Evolutionary conservation across 2,797 vertebrate genomes (phyloP).

Genomic region (Sitta carolinensis): DNA sequence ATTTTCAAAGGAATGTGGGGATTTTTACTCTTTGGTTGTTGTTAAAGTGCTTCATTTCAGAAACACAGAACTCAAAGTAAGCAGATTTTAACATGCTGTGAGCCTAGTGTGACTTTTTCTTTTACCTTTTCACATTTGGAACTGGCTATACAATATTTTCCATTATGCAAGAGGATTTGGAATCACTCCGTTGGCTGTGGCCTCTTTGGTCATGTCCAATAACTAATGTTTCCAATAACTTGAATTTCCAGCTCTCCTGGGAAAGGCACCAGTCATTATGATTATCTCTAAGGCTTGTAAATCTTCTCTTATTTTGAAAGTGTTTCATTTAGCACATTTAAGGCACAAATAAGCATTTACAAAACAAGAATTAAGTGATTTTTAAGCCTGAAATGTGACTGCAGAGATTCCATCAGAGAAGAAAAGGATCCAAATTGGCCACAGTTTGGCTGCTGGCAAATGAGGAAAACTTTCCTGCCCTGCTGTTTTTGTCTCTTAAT

Average conservation of each 20-base stretch:
- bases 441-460: constrained; percentile 25
- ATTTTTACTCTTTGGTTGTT: constrained; percentile 3
- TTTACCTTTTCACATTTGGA: constrained; percentile 22
- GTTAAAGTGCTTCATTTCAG: background rate
- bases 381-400: constrained; percentile 45
- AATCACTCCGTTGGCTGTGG: background rate
- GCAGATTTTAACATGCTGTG: background rate
- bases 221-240: constrained; percentile 44
- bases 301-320: constrained; percentile 40
- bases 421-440: constrained; percentile 35
- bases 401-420: constrained; percentile 17
- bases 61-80: background rate
- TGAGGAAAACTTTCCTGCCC: background rate
- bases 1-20: background rate
- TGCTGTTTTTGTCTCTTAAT: constrained; percentile 26
- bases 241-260: constrained; percentile 38
- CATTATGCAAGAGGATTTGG: constrained; percentile 32
- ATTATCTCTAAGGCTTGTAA: constrained; percentile 40
- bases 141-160: constrained; percentile 5
- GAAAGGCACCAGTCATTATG: constrained; percentile 28
- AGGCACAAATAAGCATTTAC: constrained; percentile 41
- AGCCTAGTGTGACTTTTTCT: background rate
- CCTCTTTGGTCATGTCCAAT: constrained; percentile 42
- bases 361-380: constrained; percentile 51
- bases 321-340: constrained; percentile 31